Base-by-base conservation (phyloP, 2,797 vertebrate species). In the Tokudaia muenninki region DNA sequence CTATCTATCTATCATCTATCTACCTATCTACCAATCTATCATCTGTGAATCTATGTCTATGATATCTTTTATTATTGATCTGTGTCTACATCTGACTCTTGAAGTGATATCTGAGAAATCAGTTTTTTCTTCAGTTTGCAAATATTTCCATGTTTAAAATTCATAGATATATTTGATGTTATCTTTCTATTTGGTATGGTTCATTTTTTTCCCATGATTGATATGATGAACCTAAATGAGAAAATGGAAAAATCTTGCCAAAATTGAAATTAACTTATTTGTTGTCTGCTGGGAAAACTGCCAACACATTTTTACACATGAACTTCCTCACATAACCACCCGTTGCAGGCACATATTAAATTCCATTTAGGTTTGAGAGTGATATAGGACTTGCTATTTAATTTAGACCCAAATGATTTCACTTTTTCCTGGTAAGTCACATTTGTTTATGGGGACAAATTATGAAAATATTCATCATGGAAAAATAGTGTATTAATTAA, bases 181-280 rank as follows among this genome's bases (percentile, higher is more conserved):
- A 95, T 95, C 89, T n/a, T 41, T 31, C 34, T 65, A 26, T 91
- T 95, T 94, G 26, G 17, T 91, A 24, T 21, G 91, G 88, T 8
- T 97, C 29, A 37, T 84, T 96, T 37, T 97, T 98, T 98, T n/a
- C n/a, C 50, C 41, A 34, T 91, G 82, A 94, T 78, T 91, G 97
- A 94, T 26, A 95, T 72, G 89, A 95, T 95, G 52, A 52, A 93
- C 0, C 0, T 94, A 95, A 98, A 90, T 94, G 90, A 97, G 90
- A 94, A 82, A 97, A 94, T 26, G 78, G 47, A 67, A 89, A 13
- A 95, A 52, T 70, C 55, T 96, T 93, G 70, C 79, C 80, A 94
- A 96, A 98, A 74, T 19, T 98, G 97, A 97, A 97, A 90, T 92
- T 91, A 98, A 55, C 90, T 98, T 96, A 87, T 94, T 41, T 97